Evolutionary conservation across 2,113 vertebrate genomes (phyloP), one percentile per base, ranked within the genome.

Genomic region (Monarcha castaneiventris): DNA sequence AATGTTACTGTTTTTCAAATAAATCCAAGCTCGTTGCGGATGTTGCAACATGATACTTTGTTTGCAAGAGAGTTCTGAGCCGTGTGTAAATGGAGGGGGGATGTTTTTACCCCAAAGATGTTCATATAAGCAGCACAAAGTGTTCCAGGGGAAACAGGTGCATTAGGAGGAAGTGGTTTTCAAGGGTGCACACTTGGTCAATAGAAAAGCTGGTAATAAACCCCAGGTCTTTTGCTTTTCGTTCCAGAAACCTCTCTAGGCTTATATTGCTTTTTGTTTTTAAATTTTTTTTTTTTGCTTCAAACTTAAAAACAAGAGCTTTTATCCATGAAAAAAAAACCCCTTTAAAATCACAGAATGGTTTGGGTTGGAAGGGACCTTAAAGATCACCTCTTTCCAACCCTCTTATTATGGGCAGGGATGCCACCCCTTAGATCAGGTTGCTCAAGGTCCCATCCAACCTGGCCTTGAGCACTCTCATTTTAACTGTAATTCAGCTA

Each of bases 141-240:
- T 86, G 51, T 93, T 90, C 55, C 26, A 49, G 75, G 67, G 80
- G 63, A 56, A 68, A 44, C 16, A 30, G 55, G 79, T 86, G 66
- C 93, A 90, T 96, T 96, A 93, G 66, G 93, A 88, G 90, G 90
- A 95, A 93, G 93, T 94, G 93, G 93, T 91, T 97, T 97, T 80
- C 79, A 88, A 81, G 92, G 90, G 54, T 82, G 71, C 32, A 27
- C 10, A 0, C 72, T 71, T 84, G 64, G 82, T 94, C 82, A 93
- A 56, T 94, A 91, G 67, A 74, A 90, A 74, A 88, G 67, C 78
- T 91, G 74, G 81, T 74, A 95, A 73, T 90, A 93, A 95, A 93
- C 16, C 39, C 52, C 69, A 49, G 11, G 35, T 71, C 37, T 75
- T 54, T 84, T 33, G 17, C 58, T 33, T 84, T 93, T 90, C 59